phyloP scores from a whole-genome alignment of 1,140 invertebrate genomes.

The Stegodyphus mimosarum region DNA sequence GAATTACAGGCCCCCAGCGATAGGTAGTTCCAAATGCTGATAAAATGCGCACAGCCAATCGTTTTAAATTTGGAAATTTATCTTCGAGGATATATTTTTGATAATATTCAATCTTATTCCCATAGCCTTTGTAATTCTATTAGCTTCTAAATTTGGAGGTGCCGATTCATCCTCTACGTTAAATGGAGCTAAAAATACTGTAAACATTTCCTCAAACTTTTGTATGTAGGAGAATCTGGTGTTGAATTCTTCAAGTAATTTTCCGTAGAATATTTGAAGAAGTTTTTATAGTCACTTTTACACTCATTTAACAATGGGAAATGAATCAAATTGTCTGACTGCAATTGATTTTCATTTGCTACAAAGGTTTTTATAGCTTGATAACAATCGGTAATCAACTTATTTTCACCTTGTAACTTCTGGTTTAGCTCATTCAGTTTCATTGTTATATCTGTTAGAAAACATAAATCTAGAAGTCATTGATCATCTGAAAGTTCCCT shows the following conservation, averaged over 20 bases:
- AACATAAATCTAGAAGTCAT: conserved; percentile 9
- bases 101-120: neutral
- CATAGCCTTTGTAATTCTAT: conserved; percentile 3
- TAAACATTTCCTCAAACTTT: conserved; percentile 9
- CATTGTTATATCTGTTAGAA: conserved; percentile 14
- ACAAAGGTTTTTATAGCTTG: conserved; percentile 5
- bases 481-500: neutral
- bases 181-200: neutral
- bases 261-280: neutral
- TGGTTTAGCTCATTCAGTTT: conserved; percentile 8
- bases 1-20: too few species aligned
- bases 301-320: conserved; percentile 5
- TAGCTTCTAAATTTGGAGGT: conserved; percentile 5
- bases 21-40: neutral
- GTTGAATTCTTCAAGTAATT: conserved; percentile 7
- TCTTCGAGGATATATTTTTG: conserved; percentile 7
- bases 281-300: conserved; percentile 15
- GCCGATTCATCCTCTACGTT: neutral
- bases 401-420: conserved; percentile 15
- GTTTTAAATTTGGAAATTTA: conserved; percentile 14
- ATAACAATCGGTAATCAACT: conserved; percentile 8
- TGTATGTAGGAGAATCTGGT: neutral
- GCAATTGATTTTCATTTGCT: conserved; percentile 10
- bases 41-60: conserved; percentile 5
- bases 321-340: neutral